These are phyloP conservation scores for Silurus meridionalis DNA, from an alignment of 2,113 vertebrate genomes.

Conservation along the genomic window DNA sequence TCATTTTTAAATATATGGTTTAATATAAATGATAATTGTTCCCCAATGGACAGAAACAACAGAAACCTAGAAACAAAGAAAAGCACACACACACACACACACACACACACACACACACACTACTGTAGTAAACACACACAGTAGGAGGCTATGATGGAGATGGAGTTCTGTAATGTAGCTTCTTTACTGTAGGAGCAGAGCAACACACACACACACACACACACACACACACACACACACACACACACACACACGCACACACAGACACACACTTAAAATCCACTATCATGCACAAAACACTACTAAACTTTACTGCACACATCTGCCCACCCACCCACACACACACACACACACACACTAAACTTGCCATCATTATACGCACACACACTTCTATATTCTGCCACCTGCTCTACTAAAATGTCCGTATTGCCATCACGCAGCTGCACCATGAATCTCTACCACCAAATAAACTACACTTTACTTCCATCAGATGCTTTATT, in stretches of 20 bases:
- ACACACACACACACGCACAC: neutral
- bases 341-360: neutral
- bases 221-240: neutral
- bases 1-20: no score
- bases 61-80: no score
- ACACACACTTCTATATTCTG: neutral
- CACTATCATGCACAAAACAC: neutral
- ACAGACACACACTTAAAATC: neutral
- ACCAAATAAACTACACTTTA: neutral
- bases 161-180: slow-evolving; percentile 15
- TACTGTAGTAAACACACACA: neutral
- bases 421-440: neutral
- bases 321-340: slow-evolving; percentile 9
- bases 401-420: slow-evolving; percentile 4
- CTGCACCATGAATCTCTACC: neutral
- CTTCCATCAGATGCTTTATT: neutral
- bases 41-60: neutral
- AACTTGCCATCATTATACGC: neutral
- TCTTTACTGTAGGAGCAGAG: slow-evolving; percentile 15
- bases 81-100: neutral
- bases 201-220: neutral
- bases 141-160: slow-evolving; percentile 40
- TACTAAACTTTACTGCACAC: neutral
- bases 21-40: neutral
- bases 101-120: neutral